phyloP scores from a whole-genome alignment of 2,797 vertebrate species.

The Acestrorhynchus altus region DNA sequence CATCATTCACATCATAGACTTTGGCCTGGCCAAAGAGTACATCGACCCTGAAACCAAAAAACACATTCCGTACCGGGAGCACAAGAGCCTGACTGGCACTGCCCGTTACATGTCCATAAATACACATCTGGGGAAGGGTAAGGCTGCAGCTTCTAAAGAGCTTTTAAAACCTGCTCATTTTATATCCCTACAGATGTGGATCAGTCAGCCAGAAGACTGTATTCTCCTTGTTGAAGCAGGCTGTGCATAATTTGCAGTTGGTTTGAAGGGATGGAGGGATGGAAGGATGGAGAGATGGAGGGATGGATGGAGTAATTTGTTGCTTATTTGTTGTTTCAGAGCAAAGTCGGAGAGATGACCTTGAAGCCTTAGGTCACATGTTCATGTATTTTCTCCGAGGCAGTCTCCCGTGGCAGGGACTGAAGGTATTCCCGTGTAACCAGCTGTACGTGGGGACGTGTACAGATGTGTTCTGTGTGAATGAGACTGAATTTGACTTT shows the following conservation, averaged over 20 bases:
- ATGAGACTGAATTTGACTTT: slow-evolving; percentile 13
- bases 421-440: slow-evolving; percentile 84
- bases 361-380: slow-evolving; percentile 99
- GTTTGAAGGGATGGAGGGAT: background rate
- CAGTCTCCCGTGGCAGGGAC: slow-evolving; percentile 97
- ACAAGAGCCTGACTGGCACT: slow-evolving; percentile 98
- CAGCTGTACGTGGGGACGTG: background rate
- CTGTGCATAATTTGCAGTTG: background rate
- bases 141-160: slow-evolving; percentile 36
- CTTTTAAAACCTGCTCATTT: background rate
- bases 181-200: background rate
- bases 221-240: background rate
- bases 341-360: slow-evolving; percentile 97
- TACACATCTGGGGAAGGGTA: slow-evolving; percentile 98
- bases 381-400: slow-evolving; percentile 99
- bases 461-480: background rate
- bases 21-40: slow-evolving; percentile 98
- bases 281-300: too few species aligned
- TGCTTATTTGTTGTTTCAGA: slow-evolving; percentile 74
- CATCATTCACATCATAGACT: slow-evolving; percentile 99
- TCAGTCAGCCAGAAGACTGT: background rate
- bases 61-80: slow-evolving; percentile 98
- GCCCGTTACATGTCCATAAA: slow-evolving; percentile 99
- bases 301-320: too few species aligned
- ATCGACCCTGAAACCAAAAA: slow-evolving; percentile 99